Evolutionary conservation across 2,888 invertebrate genomes (phyloP).

Genomic region (Heliconius ethilla): DNA sequence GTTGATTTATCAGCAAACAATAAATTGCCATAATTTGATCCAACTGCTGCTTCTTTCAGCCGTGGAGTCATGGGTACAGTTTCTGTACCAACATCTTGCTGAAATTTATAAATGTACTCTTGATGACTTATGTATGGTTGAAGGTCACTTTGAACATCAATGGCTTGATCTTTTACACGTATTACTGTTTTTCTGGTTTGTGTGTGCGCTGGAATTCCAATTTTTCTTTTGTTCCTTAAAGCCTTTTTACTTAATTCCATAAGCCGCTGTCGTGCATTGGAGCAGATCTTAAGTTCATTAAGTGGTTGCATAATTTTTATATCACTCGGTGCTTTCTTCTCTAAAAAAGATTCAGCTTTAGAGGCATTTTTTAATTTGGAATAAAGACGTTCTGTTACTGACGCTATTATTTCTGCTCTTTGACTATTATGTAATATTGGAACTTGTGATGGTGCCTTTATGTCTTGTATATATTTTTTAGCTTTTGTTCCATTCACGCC

Average conservation of each 20-base stretch:
- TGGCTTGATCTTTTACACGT: conserved; percentile 81
- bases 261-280: conserved; percentile 81
- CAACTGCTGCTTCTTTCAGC: conserved; percentile 74
- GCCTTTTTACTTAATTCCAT: conserved; percentile 83
- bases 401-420: conserved; percentile 86
- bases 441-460: conserved; percentile 56
- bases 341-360: conserved; percentile 68
- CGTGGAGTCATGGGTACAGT: conserved; percentile 73
- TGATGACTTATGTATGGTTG: conserved; percentile 64
- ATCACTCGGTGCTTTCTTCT: conserved; percentile 56
- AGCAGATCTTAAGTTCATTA: conserved; percentile 81
- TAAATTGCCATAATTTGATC: conserved; percentile 65
- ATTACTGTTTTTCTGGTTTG: conserved; percentile 80
- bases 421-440: conserved; percentile 74
- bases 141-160: conserved; percentile 81
- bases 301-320: conserved; percentile 66
- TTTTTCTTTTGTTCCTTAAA: conserved; percentile 75
- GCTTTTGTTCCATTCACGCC: conserved; percentile 55
- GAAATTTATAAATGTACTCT: conserved; percentile 55
- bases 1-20: conserved; percentile 62
- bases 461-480: conserved; percentile 51
- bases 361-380: conserved; percentile 76
- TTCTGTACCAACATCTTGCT: conserved; percentile 69
- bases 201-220: conserved; percentile 80
- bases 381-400: conserved; percentile 86